Percentiles rank a stretch among this genome's conserved stretches.
Conservation (phyloP, 2,888 invertebrate genomes). For the Elysia crispata region DNA sequence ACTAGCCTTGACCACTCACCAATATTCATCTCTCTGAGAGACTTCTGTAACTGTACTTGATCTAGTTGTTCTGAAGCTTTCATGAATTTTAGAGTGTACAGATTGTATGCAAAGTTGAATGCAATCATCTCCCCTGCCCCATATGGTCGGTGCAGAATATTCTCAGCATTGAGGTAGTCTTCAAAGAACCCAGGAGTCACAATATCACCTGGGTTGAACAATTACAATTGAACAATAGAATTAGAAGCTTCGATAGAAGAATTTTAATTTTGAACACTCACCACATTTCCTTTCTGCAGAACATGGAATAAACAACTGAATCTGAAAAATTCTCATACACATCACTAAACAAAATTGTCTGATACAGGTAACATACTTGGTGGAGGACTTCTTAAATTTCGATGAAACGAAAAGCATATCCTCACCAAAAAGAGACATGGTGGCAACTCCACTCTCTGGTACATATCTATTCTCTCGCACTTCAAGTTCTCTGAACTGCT, state of each 20-base stretch:
- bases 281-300: no score
- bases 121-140: constrained; percentile 92
- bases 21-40: constrained; percentile 91
- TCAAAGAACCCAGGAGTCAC: constrained; percentile 80
- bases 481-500: constrained; percentile 92
- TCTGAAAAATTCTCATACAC: no score
- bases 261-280: no score
- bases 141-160: constrained; percentile 77
- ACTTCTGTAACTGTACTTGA: constrained; percentile 86
- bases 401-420: background rate
- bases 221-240: no score
- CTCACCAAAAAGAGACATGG: constrained; percentile 79
- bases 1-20: no score
- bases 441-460: constrained; percentile 90
- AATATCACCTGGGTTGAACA: constrained; percentile 78
- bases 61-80: constrained; percentile 88
- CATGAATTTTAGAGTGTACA: constrained; percentile 94
- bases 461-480: constrained; percentile 91
- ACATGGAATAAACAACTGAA: no score
- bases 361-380: no score
- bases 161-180: constrained; percentile 76
- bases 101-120: constrained; percentile 96
- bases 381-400: background rate
- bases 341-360: no score
- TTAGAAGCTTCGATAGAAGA: no score